Evolutionary conservation across 2,797 vertebrate species (phyloP).

Genomic region (Tarsius wallacei): DNA sequence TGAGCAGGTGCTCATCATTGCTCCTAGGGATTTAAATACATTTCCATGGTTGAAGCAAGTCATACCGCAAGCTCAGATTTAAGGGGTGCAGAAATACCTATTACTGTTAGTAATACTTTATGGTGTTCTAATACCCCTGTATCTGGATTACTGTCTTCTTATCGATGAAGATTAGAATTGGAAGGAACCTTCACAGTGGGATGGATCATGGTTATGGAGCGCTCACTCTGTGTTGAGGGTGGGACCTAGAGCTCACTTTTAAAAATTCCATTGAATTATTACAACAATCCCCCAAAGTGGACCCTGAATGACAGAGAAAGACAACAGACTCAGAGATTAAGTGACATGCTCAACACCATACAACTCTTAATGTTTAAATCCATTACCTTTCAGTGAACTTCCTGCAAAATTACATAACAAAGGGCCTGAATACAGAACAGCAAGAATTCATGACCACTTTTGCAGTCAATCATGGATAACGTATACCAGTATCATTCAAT

Average conservation of each 20-base stretch:
- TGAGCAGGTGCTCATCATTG: rapidly evolving
- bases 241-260: no score
- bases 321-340: not conserved
- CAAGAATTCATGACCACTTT: not conserved
- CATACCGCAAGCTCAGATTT: not conserved
- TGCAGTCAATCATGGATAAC: not conserved
- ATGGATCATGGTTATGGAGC: rapidly evolving
- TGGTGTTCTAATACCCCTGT: rapidly evolving
- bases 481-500: not conserved
- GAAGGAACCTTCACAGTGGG: rapidly evolving
- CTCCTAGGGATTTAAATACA: no score
- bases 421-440: not conserved
- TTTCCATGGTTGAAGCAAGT: not conserved
- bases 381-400: not conserved
- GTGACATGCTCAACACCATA: rapidly evolving
- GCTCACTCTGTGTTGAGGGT: rapidly evolving
- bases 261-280: not conserved
- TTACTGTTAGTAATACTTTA: rapidly evolving
- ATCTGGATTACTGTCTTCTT: not conserved
- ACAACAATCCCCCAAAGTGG: rapidly evolving
- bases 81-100: not conserved
- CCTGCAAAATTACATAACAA: not conserved
- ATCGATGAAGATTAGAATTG: rapidly evolving
- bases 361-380: no score
- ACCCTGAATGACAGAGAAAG: no score